Evolutionary conservation across 1,140 invertebrate genomes (phyloP), one percentile per base, ranked within the genome.

Genomic region (Hyposmocoma kahamanoa): DNA sequence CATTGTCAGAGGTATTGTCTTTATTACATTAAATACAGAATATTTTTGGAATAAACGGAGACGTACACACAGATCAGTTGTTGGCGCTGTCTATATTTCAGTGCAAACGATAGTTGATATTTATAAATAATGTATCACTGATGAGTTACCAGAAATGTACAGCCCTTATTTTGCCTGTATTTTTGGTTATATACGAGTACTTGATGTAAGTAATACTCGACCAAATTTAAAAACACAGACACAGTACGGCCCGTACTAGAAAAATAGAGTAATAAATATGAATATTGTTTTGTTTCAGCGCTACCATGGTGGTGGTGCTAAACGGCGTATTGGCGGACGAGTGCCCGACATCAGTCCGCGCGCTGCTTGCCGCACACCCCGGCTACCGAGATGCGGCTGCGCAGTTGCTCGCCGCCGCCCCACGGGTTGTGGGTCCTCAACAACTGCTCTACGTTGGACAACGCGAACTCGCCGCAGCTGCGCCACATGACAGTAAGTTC

Each of bases 401-500:
- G 8, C 93, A 95, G 75, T 81, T 96, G 50, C 87, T 94, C 54
- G 90, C 90, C 36, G 91, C 94, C 49, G 92, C 92, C 10, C 89
- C 91, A 32, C 92, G 95, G 84, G 90, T 94, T 26, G 89, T 97
- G 24, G 93, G 94, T 2, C 92, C 95, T 0, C 90, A 93, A 20
- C 95, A 95, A 1, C 87, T 97, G 10, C 89, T 98, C 20, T 98
- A 97, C 81, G 92, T 98, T 1, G 91, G 90, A 36, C 96, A 98
- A 76, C 87, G 96, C 69, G 97, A 98, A 87, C 90, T 96, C 86
- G 97, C 95, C 8, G 94, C 94, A 10, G 96, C 95, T 3, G 89
- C 93, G 34, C 95, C 96, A 18, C 93, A 96, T 72, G 96, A 98
- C 86, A 97, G 94, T 96, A 74, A 90, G 92, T 91, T 50, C 8